These are phyloP conservation scores for Alloscopus bannaensis DNA, from an alignment of 2,888 invertebrate species.

Conservation along the genomic window DNA sequence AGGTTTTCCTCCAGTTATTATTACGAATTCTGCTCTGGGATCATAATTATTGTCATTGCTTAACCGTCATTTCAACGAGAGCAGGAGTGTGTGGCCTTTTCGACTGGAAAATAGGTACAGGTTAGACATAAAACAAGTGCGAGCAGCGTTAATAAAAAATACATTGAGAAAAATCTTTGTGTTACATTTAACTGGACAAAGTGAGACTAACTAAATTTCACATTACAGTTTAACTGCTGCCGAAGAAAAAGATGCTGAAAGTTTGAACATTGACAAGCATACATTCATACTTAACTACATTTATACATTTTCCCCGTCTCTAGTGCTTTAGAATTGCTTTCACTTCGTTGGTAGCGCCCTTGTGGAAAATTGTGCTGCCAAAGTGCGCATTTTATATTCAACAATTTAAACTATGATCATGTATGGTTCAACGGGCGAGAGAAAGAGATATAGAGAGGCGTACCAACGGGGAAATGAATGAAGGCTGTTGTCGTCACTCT, in stretches of 20 bases:
- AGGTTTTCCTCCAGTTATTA: constrained; percentile 36
- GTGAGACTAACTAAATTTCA: constrained; percentile 7
- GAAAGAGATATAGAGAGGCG: not conserved
- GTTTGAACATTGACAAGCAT: constrained; percentile 2
- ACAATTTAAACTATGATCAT: constrained; percentile 17
- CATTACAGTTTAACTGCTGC: constrained; percentile 9
- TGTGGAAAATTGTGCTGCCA: not conserved
- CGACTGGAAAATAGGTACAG: not conserved
- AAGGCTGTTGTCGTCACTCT: constrained; percentile 24
- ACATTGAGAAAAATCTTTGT: no score
- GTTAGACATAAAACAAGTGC: not conserved
- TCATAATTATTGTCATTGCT: constrained; percentile 30
- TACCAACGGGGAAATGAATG: not conserved
- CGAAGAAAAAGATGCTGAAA: constrained; percentile 16
- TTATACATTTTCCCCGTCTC: constrained; percentile 1
- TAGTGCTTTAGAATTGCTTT: constrained; percentile 3
- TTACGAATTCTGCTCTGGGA: constrained; percentile 35
- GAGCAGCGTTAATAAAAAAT: constrained; percentile 22
- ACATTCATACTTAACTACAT: no score
- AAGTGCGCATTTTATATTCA: not conserved
- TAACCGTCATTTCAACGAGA: constrained; percentile 8
- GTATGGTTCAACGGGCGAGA: not conserved
- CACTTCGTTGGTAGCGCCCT: not conserved
- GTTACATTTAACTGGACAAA: constrained; percentile 18
- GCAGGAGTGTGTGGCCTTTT: not conserved